Evolutionary conservation across 2,113 vertebrate species (phyloP), one percentile per base, ranked within the genome.

Genomic region (Myotis brandtii): DNA sequence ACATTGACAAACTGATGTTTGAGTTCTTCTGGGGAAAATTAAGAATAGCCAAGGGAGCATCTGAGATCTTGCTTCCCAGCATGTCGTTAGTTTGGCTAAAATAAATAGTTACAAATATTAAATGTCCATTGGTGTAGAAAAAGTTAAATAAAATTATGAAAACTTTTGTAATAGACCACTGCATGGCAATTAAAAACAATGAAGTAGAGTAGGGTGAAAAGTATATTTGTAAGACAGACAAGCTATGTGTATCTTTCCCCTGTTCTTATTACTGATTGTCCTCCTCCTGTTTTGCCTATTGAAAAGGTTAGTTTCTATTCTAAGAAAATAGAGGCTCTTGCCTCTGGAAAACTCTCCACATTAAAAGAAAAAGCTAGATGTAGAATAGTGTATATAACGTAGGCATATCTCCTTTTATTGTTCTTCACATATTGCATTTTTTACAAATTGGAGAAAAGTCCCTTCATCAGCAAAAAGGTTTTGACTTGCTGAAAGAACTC

Each of bases 111-210:
- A n/a, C 14, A 67, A 67, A 67, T 46, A 54, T 69, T 67, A 66
- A 67, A 18, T 89, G 73, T 73, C 30, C 2, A 12, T 48, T 93
- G 11, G 7, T 67, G 32, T 70, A 85, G 30, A 77, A 83, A 85
- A 50, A 67, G 37, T 84, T 93, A 67, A 92, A n/a, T 66, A 73
- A 81, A 86, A 94, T 80, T 40, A 23, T 77, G 37, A 85, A 94
- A 92, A 80, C 56, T 25, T 12, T 25, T 40, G 1, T 21, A 66
- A 1, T 32, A 25, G 14, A 79, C 46, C 66, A 37, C 12, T 76
- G 34, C 12, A 37, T 77, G 40, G 27, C 40, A 75, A 4, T 86
- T 62, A 79, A 85, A 87, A 90, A 73, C 17, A 89, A 3, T 73
- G 73, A 89, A 48, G 10, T 73, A 67, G 14, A 50, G 50, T 76